These are phyloP conservation scores for Stichodactyla mertensii DNA, from an alignment of 64 coral and sea anemone genomes.

Conservation along the genomic window DNA sequence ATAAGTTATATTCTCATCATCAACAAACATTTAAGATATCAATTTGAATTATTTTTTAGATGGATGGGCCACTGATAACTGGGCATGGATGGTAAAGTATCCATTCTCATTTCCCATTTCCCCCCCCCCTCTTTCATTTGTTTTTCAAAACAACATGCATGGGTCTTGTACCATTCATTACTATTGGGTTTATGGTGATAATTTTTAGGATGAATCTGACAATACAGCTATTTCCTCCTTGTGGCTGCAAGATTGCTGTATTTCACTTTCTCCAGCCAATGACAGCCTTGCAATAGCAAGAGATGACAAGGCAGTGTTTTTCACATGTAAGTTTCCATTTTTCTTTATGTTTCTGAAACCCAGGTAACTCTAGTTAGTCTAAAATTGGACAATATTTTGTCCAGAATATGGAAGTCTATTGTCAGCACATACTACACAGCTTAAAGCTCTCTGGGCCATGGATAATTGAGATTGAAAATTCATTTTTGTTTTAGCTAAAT, in stretches of 20 bases:
- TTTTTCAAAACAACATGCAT: background rate
- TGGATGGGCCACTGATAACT: constrained; percentile 59
- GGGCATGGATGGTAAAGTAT: constrained; percentile 49
- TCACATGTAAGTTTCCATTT: constrained; percentile 52
- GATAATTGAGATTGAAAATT: too few species aligned
- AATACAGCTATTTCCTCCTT: background rate
- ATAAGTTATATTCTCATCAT: background rate
- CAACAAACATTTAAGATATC: background rate
- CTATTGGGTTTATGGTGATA: background rate
- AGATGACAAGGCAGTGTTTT: constrained; percentile 90
- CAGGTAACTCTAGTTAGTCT: too few species aligned
- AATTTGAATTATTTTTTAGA: constrained; percentile 18
- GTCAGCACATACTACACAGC: too few species aligned
- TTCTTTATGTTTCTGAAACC: background rate
- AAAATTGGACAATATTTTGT: too few species aligned
- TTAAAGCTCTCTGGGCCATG: too few species aligned
- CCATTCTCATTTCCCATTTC: background rate
- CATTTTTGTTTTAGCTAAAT: constrained; percentile 42
- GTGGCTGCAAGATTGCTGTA: constrained; percentile 96
- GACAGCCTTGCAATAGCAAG: constrained; percentile 80
- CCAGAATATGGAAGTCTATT: too few species aligned
- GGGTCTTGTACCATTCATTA: background rate
- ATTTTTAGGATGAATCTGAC: background rate
- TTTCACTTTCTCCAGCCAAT: constrained; percentile 89
- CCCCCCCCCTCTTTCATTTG: background rate